Percentiles rank a stretch among this genome's conserved stretches.
These are phyloP conservation scores for Thaleichthys pacificus DNA, from an alignment of 2,797 vertebrate species.

Conservation along the genomic window DNA sequence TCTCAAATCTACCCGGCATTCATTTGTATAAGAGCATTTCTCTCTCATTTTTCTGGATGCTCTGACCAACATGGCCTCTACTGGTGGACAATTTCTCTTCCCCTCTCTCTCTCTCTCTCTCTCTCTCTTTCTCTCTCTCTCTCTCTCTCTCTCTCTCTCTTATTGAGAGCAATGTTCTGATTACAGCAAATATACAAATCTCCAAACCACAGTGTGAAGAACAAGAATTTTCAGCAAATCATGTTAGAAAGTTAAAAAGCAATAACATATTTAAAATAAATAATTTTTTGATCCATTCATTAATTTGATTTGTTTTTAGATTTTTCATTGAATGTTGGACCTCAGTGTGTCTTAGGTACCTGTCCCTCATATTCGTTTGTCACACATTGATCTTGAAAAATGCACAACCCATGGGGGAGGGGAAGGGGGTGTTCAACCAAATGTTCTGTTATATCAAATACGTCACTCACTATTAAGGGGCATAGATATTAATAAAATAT, in stretches of 20 bases:
- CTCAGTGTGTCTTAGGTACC: background rate
- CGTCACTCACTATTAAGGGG: slow-evolving; percentile 77
- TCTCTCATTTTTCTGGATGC: slow-evolving; percentile 24
- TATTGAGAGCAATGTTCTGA: background rate
- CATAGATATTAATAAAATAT: slow-evolving; percentile 52
- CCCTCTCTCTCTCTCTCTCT: background rate
- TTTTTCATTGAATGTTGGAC: background rate
- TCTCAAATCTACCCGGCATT: slow-evolving; percentile 6
- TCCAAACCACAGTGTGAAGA: background rate
- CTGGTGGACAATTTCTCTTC: slow-evolving; percentile 1
- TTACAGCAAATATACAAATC: background rate
- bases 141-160: slow-evolving; percentile 3
- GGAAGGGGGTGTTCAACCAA: slow-evolving; percentile 61
- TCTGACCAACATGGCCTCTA: slow-evolving; percentile 14
- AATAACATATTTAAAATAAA: background rate
- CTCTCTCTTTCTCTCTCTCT: background rate
- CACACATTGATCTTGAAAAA: slow-evolving; percentile 52
- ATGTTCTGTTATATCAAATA: slow-evolving; percentile 72
- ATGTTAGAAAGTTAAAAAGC: background rate
- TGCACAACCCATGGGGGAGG: slow-evolving; percentile 48
- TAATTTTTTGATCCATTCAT: background rate
- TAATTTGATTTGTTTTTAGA: background rate
- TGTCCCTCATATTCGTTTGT: slow-evolving; percentile 29
- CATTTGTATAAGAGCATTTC: slow-evolving; percentile 21
- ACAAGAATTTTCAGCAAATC: background rate